These are phyloP conservation scores for Misgurnus mizolepis DNA, from an alignment of 2,113 vertebrate genomes.

Conservation along the genomic window DNA sequence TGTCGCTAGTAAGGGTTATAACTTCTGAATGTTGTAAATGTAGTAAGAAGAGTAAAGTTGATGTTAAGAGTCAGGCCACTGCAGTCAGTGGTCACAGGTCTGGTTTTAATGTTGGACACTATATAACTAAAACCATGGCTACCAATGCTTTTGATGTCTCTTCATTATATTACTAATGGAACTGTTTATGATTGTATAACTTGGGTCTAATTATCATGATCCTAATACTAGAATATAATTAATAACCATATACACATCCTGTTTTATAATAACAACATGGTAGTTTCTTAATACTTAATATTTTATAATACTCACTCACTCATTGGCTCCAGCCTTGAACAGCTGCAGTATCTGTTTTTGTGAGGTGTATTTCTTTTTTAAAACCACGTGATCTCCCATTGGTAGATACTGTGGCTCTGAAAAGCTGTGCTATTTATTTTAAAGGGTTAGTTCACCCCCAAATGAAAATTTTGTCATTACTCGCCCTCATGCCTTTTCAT, in stretches of 20 bases:
- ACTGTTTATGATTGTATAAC: neutral
- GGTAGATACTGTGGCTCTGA: neutral
- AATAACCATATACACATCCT: neutral
- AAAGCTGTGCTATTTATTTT: neutral
- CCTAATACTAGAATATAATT: neutral
- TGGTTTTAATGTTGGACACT: neutral
- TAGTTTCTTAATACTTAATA: neutral
- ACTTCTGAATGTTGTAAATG: neutral
- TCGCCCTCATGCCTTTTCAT: too few species aligned
- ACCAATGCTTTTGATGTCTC: neutral
- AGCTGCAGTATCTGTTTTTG: slow-evolving; percentile 27
- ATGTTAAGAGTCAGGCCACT: too few species aligned
- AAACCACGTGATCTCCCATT: neutral
- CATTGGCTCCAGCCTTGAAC: neutral
- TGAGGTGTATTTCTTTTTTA: neutral
- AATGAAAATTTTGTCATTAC: too few species aligned
- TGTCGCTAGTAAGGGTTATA: neutral
- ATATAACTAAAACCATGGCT: neutral
- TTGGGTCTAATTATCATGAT: neutral
- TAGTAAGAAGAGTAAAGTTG: neutral
- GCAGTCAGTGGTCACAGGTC: too few species aligned
- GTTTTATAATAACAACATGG: neutral
- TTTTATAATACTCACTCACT: neutral
- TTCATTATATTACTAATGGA: neutral
- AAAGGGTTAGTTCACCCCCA: too few species aligned